These are phyloP conservation scores for Drosophila varians DNA, from an alignment of 1,140 invertebrate genomes.

Conservation along the genomic window DNA sequence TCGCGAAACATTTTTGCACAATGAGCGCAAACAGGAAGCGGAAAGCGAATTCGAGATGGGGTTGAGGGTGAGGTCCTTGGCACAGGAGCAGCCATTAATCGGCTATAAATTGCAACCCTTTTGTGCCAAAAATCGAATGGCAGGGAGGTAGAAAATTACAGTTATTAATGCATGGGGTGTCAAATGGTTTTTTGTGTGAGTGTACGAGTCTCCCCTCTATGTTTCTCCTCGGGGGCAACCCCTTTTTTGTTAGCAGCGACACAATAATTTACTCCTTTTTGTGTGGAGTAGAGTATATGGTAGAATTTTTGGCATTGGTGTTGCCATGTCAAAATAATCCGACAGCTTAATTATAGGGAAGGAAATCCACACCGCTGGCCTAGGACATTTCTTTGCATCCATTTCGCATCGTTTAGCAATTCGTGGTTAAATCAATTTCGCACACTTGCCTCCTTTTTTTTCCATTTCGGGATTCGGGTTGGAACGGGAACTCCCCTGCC, in stretches of 20 bases:
- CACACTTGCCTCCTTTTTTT: conserved; percentile 48
- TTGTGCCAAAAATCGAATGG: conserved; percentile 53
- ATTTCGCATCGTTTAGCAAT: conserved; percentile 73
- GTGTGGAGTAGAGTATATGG: conserved; percentile 48
- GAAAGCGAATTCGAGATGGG: neutral
- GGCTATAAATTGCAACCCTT: conserved; percentile 82
- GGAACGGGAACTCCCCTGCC: conserved; percentile 14
- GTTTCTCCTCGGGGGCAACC: conserved; percentile 18
- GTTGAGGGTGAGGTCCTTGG: conserved; percentile 20
- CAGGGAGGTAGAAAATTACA: conserved; percentile 64
- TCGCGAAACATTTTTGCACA: conserved; percentile 64
- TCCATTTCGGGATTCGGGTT: conserved; percentile 1
- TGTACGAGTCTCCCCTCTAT: conserved; percentile 33
- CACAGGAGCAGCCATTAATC: conserved; percentile 62
- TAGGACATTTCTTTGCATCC: conserved; percentile 47
- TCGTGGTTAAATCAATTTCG: conserved; percentile 79
- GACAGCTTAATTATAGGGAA: conserved; percentile 82
- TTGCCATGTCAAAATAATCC: conserved; percentile 80
- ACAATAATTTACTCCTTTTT: conserved; percentile 71
- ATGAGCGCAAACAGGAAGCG: conserved; percentile 43
- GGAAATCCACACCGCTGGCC: conserved; percentile 61
- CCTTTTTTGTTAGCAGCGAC: conserved; percentile 50
- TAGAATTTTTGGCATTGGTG: conserved; percentile 47
- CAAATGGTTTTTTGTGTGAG: conserved; percentile 54
- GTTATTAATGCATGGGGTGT: conserved; percentile 79